A percentile compares a stretch with the other conserved stretches of the same genome.
These are phyloP conservation scores for Oreonectes daqikongensis DNA, from an alignment of 2,797 vertebrate species.

Conservation along the genomic window DNA sequence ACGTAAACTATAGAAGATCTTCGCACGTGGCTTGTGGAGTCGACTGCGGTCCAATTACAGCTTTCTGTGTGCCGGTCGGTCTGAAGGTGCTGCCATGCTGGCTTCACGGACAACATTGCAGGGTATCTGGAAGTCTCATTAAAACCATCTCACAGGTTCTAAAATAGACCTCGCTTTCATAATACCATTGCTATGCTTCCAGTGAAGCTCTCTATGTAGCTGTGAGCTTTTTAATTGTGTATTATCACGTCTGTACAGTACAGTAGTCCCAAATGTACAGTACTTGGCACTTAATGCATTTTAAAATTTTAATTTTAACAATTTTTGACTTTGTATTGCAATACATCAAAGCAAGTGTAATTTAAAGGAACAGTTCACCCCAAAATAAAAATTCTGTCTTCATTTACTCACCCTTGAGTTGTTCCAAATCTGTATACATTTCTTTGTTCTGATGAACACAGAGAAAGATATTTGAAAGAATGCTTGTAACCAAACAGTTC, in stretches of 20 bases:
- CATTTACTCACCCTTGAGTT: too few relatives aligned
- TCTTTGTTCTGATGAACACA: too few relatives aligned
- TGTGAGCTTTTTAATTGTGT: background rate
- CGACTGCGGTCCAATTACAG: constrained; percentile 42
- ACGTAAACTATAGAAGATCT: constrained; percentile 42
- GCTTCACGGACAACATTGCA: constrained; percentile 26
- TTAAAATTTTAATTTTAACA: background rate
- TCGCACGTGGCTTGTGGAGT: constrained; percentile 10
- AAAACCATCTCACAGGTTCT: constrained; percentile 21
- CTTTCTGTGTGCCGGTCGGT: constrained; percentile 1
- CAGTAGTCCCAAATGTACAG: background rate
- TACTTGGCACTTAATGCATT: background rate
- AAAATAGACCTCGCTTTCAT: constrained; percentile 24
- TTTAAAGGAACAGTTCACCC: too few relatives aligned
- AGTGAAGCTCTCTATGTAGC: background rate
- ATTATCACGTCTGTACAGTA: background rate
- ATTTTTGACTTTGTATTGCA: background rate
- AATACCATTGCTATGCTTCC: background rate
- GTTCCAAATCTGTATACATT: too few relatives aligned
- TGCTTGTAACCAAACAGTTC: too few relatives aligned
- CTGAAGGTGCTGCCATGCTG: constrained; percentile 39
- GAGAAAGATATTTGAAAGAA: too few relatives aligned
- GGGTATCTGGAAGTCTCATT: constrained; percentile 33
- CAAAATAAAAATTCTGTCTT: too few relatives aligned
- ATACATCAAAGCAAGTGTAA: background rate